These are phyloP conservation scores for Brachionus plicatilis DNA, from an alignment of 1,140 invertebrate species.

Conservation along the genomic window DNA sequence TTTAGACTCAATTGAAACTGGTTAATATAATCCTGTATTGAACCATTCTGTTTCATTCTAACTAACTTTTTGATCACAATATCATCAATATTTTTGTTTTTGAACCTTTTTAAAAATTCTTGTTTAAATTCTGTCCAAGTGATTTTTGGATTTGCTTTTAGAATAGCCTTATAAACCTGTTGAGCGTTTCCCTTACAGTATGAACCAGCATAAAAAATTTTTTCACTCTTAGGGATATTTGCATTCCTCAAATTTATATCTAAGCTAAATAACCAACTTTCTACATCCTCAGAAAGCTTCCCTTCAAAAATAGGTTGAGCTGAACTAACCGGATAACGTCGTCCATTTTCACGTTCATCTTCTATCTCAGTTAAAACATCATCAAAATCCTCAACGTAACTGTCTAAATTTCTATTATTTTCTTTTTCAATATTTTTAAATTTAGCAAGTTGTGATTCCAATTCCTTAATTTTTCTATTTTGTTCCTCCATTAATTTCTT, in stretches of 20 bases:
- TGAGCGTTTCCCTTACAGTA: neutral
- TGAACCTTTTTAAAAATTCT: neutral
- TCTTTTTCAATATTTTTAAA: neutral
- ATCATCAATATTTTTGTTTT: neutral
- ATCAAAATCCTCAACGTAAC: neutral
- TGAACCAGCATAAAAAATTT: neutral
- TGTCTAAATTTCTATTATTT: neutral
- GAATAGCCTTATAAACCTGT: neutral
- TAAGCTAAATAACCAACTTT: neutral
- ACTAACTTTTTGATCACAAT: constrained; percentile 1
- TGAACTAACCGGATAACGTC: neutral
- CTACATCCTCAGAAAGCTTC: neutral
- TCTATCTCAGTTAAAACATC: neutral
- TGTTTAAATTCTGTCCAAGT: no score
- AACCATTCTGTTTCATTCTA: neutral
- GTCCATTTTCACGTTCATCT: neutral
- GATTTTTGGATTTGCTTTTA: neutral
- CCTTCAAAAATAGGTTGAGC: constrained; percentile 24
- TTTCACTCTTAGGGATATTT: neutral
- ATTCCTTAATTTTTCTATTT: neutral
- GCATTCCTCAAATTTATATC: constrained; percentile 5
- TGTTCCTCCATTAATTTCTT: neutral
- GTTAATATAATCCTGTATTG: neutral
- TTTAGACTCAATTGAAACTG: neutral
- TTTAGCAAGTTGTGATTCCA: neutral